These are phyloP conservation scores for Poeciliopsis gracilis DNA, from an alignment of 2,797 vertebrate genomes.

Conservation along the genomic window DNA sequence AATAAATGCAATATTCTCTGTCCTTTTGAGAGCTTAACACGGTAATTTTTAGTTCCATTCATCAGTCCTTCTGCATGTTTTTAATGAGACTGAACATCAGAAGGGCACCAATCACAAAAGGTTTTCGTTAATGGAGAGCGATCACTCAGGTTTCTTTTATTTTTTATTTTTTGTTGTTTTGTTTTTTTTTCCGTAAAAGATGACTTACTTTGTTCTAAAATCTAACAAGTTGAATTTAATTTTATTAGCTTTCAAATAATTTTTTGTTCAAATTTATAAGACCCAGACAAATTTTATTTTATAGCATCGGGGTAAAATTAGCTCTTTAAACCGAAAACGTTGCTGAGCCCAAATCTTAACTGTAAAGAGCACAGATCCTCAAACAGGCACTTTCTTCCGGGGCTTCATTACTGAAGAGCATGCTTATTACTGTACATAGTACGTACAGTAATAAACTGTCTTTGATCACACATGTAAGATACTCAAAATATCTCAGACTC, in stretches of 20 bases:
- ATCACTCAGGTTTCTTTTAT: neutral
- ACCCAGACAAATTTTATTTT: neutral
- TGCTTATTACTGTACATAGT: neutral
- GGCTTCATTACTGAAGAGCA: neutral
- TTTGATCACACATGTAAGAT: constrained; percentile 5
- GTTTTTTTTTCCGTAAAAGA: neutral
- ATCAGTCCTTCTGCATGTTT: neutral
- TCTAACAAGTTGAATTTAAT: neutral
- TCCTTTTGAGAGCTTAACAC: neutral
- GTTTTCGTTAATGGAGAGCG: neutral
- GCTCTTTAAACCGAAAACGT: neutral
- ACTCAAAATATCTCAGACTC: constrained; percentile 7
- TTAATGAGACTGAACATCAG: neutral
- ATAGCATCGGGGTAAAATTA: neutral
- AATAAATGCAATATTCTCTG: neutral
- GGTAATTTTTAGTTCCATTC: neutral
- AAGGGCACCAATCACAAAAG: neutral
- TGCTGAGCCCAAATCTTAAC: neutral
- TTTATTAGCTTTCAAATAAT: neutral
- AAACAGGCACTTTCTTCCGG: neutral
- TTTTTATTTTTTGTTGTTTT: neutral
- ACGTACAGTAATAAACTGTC: constrained; percentile 3
- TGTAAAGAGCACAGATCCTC: neutral
- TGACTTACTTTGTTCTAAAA: neutral
- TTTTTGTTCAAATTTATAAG: neutral